Percentiles rank a stretch among this genome's conserved stretches.
These are phyloP conservation scores for Carollia perspicillata DNA, from an alignment of 2,113 vertebrate species.

Conservation along the genomic window DNA sequence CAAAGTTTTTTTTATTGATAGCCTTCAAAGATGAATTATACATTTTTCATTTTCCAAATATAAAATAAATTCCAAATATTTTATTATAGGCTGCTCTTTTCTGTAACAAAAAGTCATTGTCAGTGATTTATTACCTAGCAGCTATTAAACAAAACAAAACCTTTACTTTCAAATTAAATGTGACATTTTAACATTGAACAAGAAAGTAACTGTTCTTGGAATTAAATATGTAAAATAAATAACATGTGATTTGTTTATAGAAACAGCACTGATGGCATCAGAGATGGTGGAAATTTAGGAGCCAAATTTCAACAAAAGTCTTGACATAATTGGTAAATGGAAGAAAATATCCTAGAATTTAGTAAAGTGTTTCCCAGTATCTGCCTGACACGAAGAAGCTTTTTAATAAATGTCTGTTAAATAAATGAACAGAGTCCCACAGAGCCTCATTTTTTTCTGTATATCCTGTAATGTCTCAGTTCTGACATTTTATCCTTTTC, in stretches of 20 bases:
- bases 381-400: not conserved
- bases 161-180: slow-evolving; percentile 16
- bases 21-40: not conserved
- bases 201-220: slow-evolving; percentile 18
- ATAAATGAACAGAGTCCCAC: not conserved
- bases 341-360: not conserved
- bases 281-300: not conserved
- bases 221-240: not conserved
- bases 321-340: not conserved
- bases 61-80: not conserved
- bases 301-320: not conserved
- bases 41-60: slow-evolving; percentile 4
- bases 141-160: not conserved
- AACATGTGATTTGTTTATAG: not conserved
- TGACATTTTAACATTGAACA: not conserved
- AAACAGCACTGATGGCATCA: not conserved
- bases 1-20: not conserved
- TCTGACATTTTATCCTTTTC: not conserved
- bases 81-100: slow-evolving; percentile 8
- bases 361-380: not conserved
- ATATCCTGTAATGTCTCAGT: not conserved
- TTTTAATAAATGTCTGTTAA: not conserved
- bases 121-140: slow-evolving; percentile 4
- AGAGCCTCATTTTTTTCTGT: not conserved
- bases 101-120: not conserved